These are phyloP conservation scores for Oryzaephilus surinamensis DNA, from an alignment of 1,140 invertebrate genomes.

Conservation along the genomic window DNA sequence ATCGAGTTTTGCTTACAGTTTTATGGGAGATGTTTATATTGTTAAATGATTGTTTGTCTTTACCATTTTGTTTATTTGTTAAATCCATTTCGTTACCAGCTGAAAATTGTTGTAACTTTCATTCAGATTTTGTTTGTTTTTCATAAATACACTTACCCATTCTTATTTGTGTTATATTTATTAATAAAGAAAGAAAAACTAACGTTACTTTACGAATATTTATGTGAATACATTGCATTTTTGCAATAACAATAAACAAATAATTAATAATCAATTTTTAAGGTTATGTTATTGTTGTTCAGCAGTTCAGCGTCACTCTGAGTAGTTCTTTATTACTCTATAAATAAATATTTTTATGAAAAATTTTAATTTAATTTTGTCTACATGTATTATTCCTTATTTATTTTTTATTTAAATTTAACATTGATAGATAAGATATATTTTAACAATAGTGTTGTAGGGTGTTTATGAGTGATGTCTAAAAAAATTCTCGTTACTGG, in stretches of 20 bases:
- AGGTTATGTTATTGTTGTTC: neutral
- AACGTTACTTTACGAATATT: slow-evolving; percentile 37
- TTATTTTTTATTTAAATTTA: too few relatives aligned
- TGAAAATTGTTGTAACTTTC: slow-evolving; percentile 17
- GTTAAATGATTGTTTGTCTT: neutral
- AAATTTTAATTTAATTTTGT: too few relatives aligned
- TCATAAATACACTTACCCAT: slow-evolving; percentile 30
- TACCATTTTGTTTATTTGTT: neutral
- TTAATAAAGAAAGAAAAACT: slow-evolving; percentile 36
- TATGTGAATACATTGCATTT: slow-evolving; percentile 38
- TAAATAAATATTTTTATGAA: too few relatives aligned
- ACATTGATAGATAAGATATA: too few relatives aligned
- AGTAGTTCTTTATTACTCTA: too few relatives aligned
- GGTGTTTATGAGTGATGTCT: too few relatives aligned
- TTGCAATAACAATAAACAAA: slow-evolving; percentile 2
- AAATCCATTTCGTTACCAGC: slow-evolving; percentile 27
- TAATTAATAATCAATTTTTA: neutral
- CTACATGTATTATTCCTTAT: too few relatives aligned
- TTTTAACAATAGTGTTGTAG: too few relatives aligned
- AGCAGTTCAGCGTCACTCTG: neutral
- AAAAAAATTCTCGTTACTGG: slow-evolving; percentile 64
- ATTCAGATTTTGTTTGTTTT: slow-evolving; percentile 6
- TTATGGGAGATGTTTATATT: neutral
- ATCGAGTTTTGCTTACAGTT: slow-evolving; percentile 10
- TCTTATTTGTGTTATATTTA: slow-evolving; percentile 37